Percentiles rank a stretch among this genome's conserved stretches.
These are phyloP conservation scores for Cromileptes altivelis DNA, from an alignment of 2,113 vertebrate species.

Conservation along the genomic window DNA sequence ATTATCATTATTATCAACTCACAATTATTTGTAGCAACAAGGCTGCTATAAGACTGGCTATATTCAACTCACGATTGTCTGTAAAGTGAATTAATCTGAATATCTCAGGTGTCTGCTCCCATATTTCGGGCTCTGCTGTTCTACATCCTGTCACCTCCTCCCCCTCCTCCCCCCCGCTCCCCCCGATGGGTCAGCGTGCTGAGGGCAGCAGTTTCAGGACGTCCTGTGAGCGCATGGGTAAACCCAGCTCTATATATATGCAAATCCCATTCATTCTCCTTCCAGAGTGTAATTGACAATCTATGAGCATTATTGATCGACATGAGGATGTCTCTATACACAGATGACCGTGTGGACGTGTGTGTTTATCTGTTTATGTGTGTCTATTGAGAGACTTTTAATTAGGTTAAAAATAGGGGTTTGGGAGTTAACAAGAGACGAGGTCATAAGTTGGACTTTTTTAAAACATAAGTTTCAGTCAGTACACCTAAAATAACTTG, in stretches of 20 bases:
- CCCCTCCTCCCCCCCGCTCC: neutral
- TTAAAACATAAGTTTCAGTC: too few relatives aligned
- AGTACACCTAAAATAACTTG: too few relatives aligned
- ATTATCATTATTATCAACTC: neutral
- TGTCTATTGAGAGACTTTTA: slow-evolving; percentile 27
- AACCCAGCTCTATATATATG: slow-evolving; percentile 84
- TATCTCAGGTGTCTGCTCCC: slow-evolving; percentile 36
- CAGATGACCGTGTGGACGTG: slow-evolving; percentile 45
- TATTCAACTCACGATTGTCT: neutral
- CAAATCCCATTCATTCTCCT: slow-evolving; percentile 82
- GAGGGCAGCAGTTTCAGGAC: slow-evolving; percentile 82
- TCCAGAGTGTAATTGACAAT: slow-evolving; percentile 78
- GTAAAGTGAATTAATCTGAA: slow-evolving; percentile 17
- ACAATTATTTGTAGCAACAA: neutral
- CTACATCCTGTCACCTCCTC: neutral
- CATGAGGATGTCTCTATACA: slow-evolving; percentile 71
- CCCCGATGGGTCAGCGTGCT: slow-evolving; percentile 68
- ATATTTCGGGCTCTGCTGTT: slow-evolving; percentile 15
- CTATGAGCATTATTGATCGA: slow-evolving; percentile 85
- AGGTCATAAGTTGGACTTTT: too few relatives aligned
- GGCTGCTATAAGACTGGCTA: neutral
- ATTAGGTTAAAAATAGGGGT: slow-evolving; percentile 36
- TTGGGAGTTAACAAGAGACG: too few relatives aligned
- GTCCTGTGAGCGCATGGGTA: slow-evolving; percentile 80
- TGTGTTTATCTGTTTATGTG: slow-evolving; percentile 62